phyloP scores from a whole-genome alignment of 2,113 vertebrate species.

The Anseranas semipalmata region DNA sequence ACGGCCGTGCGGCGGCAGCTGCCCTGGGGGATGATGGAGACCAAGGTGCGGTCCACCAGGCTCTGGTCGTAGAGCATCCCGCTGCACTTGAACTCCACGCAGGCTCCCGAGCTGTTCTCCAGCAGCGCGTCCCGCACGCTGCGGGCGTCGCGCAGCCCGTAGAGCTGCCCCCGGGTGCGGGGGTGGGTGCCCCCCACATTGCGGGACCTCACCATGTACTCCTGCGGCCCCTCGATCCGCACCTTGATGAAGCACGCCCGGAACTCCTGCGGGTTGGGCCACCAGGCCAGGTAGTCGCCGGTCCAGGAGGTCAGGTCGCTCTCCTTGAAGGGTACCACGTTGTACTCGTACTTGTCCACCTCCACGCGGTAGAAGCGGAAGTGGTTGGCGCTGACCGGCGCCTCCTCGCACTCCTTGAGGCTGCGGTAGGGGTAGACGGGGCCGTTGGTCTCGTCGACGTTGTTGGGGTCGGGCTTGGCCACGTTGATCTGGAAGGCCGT shows the following conservation, averaged over 20 bases:
- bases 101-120: slow-evolving; percentile 83
- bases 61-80: slow-evolving; percentile 96
- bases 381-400: slow-evolving; percentile 85
- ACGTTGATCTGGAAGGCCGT: slow-evolving; percentile 91
- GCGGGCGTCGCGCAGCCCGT: slow-evolving; percentile 92
- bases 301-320: slow-evolving; percentile 91
- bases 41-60: slow-evolving; percentile 86
- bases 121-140: slow-evolving; percentile 85
- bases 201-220: slow-evolving; percentile 91
- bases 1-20: slow-evolving; percentile 83
- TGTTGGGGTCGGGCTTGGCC: slow-evolving; percentile 89
- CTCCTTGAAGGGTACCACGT: slow-evolving; percentile 94
- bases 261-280: slow-evolving; percentile 98
- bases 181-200: slow-evolving; percentile 88
- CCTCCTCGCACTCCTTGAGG: slow-evolving; percentile 87
- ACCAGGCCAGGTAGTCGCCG: slow-evolving; percentile 93
- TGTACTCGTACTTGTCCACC: slow-evolving; percentile 94
- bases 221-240: slow-evolving; percentile 86
- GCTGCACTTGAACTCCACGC: slow-evolving; percentile 95
- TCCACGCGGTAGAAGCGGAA: slow-evolving; percentile 95
- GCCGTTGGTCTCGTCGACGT: slow-evolving; percentile 85
- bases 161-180: slow-evolving; percentile 85
- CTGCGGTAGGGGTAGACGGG: slow-evolving; percentile 92
- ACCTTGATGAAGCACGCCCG: slow-evolving; percentile 96
- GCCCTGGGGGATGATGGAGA: slow-evolving; percentile 87